Percentiles rank a stretch among this genome's conserved stretches.
Conservation (phyloP, 2,797 vertebrate genomes). For the Pseudochirops corinnae region DNA sequence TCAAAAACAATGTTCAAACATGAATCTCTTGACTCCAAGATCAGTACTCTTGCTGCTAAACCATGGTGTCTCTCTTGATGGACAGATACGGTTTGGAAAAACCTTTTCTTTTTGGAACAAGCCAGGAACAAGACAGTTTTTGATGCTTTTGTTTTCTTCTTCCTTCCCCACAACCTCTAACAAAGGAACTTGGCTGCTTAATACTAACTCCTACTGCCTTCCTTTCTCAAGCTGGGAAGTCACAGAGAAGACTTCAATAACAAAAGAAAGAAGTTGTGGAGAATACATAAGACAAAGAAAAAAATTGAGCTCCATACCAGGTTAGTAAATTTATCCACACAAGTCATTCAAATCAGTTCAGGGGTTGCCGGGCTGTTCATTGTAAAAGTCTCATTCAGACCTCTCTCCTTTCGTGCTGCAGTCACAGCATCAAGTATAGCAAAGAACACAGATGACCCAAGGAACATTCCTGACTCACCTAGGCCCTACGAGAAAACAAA, state of each 20-base stretch:
- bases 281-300: slow-evolving; percentile 20
- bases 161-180: background rate
- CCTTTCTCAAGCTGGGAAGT: background rate
- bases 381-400: slow-evolving; percentile 82
- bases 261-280: background rate
- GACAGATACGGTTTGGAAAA: background rate
- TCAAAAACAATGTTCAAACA: background rate
- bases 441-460: slow-evolving; percentile 90
- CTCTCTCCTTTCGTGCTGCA: slow-evolving; percentile 84
- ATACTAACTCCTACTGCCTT: background rate
- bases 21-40: background rate
- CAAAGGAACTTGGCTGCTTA: background rate
- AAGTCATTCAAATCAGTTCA: slow-evolving; percentile 87
- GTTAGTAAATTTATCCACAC: slow-evolving; percentile 85
- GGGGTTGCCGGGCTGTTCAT: slow-evolving; percentile 88
- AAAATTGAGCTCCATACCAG: slow-evolving; percentile 80
- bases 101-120: background rate
- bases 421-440: slow-evolving; percentile 88
- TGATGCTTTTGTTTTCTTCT: background rate
- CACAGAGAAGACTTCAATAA: background rate
- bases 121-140: background rate
- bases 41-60: background rate
- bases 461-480: slow-evolving; percentile 88
- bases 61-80: background rate
- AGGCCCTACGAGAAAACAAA: slow-evolving; percentile 84